A percentile compares a stretch with the other conserved stretches of the same genome.
Conservation (phyloP, 2,113 vertebrate species). For the Brienomyrus longianalis region DNA sequence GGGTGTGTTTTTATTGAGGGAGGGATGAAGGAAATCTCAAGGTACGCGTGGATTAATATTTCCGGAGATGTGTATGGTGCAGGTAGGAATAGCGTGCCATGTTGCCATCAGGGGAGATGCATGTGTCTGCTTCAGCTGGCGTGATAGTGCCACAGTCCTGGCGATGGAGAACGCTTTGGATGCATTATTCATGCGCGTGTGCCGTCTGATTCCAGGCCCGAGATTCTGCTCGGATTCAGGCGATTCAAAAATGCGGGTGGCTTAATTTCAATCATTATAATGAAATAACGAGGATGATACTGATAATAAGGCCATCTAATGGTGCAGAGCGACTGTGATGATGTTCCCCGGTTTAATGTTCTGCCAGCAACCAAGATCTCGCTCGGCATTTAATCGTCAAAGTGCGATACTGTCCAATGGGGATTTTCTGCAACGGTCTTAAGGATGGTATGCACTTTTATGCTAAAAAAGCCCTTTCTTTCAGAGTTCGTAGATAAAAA, state of each 20-base stretch:
- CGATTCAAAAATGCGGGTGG: not conserved
- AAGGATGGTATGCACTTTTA: not conserved
- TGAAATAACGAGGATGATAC: not conserved
- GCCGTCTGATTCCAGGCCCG: not conserved
- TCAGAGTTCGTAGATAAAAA: not conserved
- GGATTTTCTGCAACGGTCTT: not conserved
- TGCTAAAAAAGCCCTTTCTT: not conserved
- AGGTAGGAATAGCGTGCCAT: not conserved
- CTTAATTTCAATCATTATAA: not conserved
- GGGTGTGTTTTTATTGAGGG: not conserved
- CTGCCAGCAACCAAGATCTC: not conserved
- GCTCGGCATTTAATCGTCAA: not conserved
- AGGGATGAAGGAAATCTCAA: not conserved
- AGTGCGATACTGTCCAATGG: not conserved
- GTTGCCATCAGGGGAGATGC: not conserved
- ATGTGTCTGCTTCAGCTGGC: not conserved
- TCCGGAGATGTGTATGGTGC: not conserved
- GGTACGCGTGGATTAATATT: slow-evolving; percentile 6
- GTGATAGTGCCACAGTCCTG: not conserved
- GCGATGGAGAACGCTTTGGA: not conserved
- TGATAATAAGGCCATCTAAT: not conserved
- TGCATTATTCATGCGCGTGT: not conserved
- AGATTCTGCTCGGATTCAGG: not conserved
- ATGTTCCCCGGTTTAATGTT: not conserved
- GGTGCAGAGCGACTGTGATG: not conserved